A percentile compares a stretch with the other conserved stretches of the same genome.
Conservation (phyloP, 2,113 vertebrate species). For the Cyprinodon brontotheroides region DNA sequence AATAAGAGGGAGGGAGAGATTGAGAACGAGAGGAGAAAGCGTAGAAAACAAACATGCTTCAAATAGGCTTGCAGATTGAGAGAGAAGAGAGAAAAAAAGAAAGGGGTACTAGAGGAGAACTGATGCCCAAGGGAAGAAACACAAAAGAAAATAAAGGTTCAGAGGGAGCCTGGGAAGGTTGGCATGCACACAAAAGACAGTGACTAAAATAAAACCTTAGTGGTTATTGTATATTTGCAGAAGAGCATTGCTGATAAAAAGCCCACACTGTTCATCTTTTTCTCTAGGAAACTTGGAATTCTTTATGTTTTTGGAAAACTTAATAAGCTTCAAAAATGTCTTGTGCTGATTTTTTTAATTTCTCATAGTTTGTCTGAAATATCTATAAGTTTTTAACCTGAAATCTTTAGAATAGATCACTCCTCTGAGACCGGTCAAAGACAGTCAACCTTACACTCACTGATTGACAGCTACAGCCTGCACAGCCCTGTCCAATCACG, state of each 20-base stretch:
- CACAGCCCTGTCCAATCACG: constrained; percentile 71
- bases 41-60: constrained; percentile 81
- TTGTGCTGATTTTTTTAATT: constrained; percentile 68
- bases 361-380: constrained; percentile 64
- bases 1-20: constrained; percentile 67
- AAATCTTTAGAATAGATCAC: constrained; percentile 47
- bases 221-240: constrained; percentile 77
- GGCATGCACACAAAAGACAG: constrained; percentile 72
- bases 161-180: constrained; percentile 71
- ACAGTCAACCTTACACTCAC: constrained; percentile 66
- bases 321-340: constrained; percentile 48
- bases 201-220: constrained; percentile 78
- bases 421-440: constrained; percentile 59
- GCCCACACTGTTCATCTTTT: constrained; percentile 79
- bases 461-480: constrained; percentile 75
- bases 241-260: constrained; percentile 78
- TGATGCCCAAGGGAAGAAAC: constrained; percentile 75
- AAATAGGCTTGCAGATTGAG: constrained; percentile 80
- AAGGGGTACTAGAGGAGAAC: constrained; percentile 63
- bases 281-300: constrained; percentile 69
- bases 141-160: constrained; percentile 66
- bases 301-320: constrained; percentile 52
- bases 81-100: constrained; percentile 69
- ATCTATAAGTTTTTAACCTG: constrained; percentile 75
- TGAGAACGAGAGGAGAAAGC: constrained; percentile 74